Evolutionary conservation across 1,140 invertebrate species (phyloP).

Genomic region (Brachionus paranguensis): DNA sequence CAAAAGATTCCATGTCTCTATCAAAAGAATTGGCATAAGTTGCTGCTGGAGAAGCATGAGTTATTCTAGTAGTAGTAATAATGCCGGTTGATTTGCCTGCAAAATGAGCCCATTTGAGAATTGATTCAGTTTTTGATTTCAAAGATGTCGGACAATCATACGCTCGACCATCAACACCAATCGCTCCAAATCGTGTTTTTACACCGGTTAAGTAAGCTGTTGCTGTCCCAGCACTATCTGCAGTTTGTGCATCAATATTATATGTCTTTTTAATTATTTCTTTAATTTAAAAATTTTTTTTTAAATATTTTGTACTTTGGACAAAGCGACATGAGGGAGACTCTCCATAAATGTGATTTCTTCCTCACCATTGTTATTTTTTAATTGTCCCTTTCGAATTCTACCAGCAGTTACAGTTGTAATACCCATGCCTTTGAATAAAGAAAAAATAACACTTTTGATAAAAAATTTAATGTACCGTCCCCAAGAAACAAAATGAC

Average conservation of each 20-base stretch:
- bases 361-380: slow-evolving; percentile 63
- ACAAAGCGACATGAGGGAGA: slow-evolving; percentile 41
- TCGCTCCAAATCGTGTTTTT: slow-evolving; percentile 72
- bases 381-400: slow-evolving; percentile 64
- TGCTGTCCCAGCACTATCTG: slow-evolving; percentile 79
- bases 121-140: neutral
- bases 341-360: neutral
- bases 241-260: slow-evolving; percentile 74
- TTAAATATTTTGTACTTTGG: slow-evolving; percentile 10
- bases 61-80: slow-evolving; percentile 78
- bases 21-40: slow-evolving; percentile 65
- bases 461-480: slow-evolving; percentile 55
- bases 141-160: slow-evolving; percentile 14
- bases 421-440: slow-evolving; percentile 66
- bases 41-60: slow-evolving; percentile 77
- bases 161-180: slow-evolving; percentile 66
- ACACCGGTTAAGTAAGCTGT: slow-evolving; percentile 78
- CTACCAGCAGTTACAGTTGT: slow-evolving; percentile 79
- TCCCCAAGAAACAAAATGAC: slow-evolving; percentile 85
- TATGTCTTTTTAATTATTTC: slow-evolving; percentile 73
- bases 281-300: slow-evolving; percentile 61
- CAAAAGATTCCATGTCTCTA: slow-evolving; percentile 49
- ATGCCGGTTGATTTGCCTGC: slow-evolving; percentile 68
- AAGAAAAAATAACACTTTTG: neutral
- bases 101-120: slow-evolving; percentile 17